Evolutionary conservation across 64 coral and sea anemone genomes (phyloP).

Genomic region (Pachyseris speciosa): DNA sequence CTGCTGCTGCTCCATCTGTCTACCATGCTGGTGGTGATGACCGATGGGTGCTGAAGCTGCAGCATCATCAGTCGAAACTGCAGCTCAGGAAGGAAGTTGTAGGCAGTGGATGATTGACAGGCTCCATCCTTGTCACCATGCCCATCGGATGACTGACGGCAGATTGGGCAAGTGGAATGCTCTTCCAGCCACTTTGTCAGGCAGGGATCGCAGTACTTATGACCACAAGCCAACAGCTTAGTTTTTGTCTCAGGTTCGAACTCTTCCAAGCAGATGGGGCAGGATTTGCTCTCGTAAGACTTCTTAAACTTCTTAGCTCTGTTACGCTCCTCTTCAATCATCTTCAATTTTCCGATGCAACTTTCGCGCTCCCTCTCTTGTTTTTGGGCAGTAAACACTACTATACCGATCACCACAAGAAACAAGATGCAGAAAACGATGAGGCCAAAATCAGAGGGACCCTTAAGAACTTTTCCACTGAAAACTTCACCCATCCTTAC

Average conservation of each 20-base stretch:
- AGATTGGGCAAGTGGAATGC: constrained; percentile 88
- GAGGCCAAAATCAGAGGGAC: neutral
- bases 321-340: constrained; percentile 83
- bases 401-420: neutral
- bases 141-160: constrained; percentile 49
- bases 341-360: constrained; percentile 72
- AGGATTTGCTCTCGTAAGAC: constrained; percentile 66
- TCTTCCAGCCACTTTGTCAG: constrained; percentile 76
- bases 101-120: neutral
- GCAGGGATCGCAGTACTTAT: constrained; percentile 95
- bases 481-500: constrained; percentile 80
- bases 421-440: constrained; percentile 13
- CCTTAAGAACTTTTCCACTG: constrained; percentile 66
- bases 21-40: constrained; percentile 69
- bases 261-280: constrained; percentile 91
- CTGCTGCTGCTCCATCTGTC: constrained; percentile 53
- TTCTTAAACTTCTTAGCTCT: constrained; percentile 51
- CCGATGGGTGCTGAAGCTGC: constrained; percentile 66
- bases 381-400: constrained; percentile 18
- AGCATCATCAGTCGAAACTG: constrained; percentile 71
- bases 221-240: constrained; percentile 77
- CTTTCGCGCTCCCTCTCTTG: constrained; percentile 27
- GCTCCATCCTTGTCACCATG: neutral
- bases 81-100: constrained; percentile 78
- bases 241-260: constrained; percentile 57